Evolutionary conservation across 2,888 invertebrate genomes (phyloP).

Genomic region (Embidobia sp.): DNA sequence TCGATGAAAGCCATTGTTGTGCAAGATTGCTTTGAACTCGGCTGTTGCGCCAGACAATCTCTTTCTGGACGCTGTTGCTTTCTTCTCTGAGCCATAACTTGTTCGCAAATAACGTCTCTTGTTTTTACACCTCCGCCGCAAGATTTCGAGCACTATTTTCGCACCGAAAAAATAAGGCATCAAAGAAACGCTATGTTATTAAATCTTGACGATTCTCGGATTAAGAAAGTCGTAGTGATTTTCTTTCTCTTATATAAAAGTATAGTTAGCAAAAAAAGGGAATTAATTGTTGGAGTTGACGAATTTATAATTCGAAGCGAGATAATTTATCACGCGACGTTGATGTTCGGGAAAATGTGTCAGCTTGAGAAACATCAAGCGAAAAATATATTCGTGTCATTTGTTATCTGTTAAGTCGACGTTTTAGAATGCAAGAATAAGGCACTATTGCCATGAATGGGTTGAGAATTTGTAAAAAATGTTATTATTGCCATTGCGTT

Average conservation of each 20-base stretch:
- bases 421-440: conserved; percentile 28
- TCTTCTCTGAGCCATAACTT: conserved; percentile 96
- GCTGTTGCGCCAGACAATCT: conserved; percentile 89
- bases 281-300: too few species aligned
- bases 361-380: conserved; percentile 28
- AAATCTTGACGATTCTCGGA: too few species aligned
- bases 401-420: conserved; percentile 40
- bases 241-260: too few species aligned
- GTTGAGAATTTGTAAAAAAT: conserved; percentile 43
- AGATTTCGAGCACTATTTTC: conserved; percentile 90
- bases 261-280: too few species aligned
- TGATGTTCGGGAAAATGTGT: too few species aligned
- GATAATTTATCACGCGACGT: too few species aligned
- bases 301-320: too few species aligned
- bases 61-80: conserved; percentile 90
- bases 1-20: too few species aligned
- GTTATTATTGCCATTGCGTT: conserved; percentile 21
- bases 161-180: conserved; percentile 14
- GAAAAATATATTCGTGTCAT: conserved; percentile 38
- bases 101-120: conserved; percentile 91
- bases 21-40: conserved; percentile 91
- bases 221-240: too few species aligned
- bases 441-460: conserved; percentile 7
- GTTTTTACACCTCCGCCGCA: conserved; percentile 96
- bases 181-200: conserved; percentile 22